Conservation (phyloP, 2,797 vertebrate genomes). For the Sternarchorhynchus goeldii region DNA sequence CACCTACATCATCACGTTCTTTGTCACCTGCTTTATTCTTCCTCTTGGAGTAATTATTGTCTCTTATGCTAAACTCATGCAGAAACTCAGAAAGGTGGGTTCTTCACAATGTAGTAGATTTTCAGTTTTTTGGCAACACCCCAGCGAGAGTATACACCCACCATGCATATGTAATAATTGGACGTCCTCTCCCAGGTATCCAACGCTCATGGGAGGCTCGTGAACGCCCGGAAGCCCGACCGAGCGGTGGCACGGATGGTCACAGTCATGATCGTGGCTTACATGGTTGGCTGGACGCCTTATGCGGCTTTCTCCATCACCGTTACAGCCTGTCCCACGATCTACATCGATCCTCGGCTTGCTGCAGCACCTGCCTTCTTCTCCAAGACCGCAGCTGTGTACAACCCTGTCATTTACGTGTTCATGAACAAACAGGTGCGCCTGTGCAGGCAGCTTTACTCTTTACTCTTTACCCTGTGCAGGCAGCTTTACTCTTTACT, state of each 20-base stretch:
- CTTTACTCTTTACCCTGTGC: too few species aligned
- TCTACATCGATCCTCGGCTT: slow-evolving; percentile 82
- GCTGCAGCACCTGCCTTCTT: slow-evolving; percentile 88
- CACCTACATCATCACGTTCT: slow-evolving; percentile 86
- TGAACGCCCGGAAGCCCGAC: slow-evolving; percentile 81
- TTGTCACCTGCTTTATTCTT: slow-evolving; percentile 84
- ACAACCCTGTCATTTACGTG: slow-evolving; percentile 91
- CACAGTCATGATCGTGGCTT: slow-evolving; percentile 87
- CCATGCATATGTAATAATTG: background rate
- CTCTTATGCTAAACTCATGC: slow-evolving; percentile 87
- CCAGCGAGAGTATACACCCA: background rate
- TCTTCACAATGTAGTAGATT: background rate
- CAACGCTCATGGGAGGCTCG: slow-evolving; percentile 75
- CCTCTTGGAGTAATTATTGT: slow-evolving; percentile 84
- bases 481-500: too few species aligned
- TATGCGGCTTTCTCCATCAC: slow-evolving; percentile 84
- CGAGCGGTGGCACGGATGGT: slow-evolving; percentile 89
- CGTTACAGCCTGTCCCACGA: slow-evolving; percentile 80
- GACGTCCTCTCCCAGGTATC: slow-evolving; percentile 75
- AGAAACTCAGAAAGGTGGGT: slow-evolving; percentile 84
- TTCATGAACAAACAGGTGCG: slow-evolving; percentile 94
- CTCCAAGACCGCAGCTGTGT: slow-evolving; percentile 88
- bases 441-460: background rate
- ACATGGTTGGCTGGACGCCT: slow-evolving; percentile 88
- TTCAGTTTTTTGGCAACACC: background rate